Evolutionary conservation across 2,888 invertebrate species (phyloP).

Genomic region (Pedicia rivosa): DNA sequence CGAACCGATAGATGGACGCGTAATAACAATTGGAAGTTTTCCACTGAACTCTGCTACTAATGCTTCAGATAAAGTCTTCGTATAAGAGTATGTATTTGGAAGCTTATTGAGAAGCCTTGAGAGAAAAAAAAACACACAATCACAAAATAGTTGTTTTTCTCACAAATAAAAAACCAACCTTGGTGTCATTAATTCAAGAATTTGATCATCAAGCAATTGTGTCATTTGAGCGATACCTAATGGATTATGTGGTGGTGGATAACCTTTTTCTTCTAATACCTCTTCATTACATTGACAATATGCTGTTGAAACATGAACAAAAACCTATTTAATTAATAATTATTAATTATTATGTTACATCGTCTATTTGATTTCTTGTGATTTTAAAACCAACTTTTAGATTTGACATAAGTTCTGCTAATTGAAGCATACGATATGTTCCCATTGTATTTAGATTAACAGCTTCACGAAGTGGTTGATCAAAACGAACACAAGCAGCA

Average conservation of each 20-base stretch:
- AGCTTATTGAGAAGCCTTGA: slow-evolving; percentile 52
- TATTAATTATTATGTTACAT: too few relatives aligned
- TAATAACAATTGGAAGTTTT: slow-evolving; percentile 64
- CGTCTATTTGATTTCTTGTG: too few relatives aligned
- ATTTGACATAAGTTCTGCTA: slow-evolving; percentile 55
- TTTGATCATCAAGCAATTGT: slow-evolving; percentile 49
- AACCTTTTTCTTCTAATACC: slow-evolving; percentile 63
- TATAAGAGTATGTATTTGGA: slow-evolving; percentile 93
- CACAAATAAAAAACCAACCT: slow-evolving; percentile 36
- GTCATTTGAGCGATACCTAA: slow-evolving; percentile 46
- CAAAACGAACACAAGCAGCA: slow-evolving; percentile 79
- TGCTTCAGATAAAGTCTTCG: slow-evolving; percentile 84
- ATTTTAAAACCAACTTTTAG: too few relatives aligned
- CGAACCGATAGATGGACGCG: slow-evolving; percentile 84
- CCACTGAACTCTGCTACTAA: slow-evolving; percentile 54
- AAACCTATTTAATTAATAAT: slow-evolving; percentile 31
- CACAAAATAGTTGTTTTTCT: too few relatives aligned
- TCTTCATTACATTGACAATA: slow-evolving; percentile 79
- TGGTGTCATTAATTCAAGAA: slow-evolving; percentile 44
- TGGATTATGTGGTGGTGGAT: slow-evolving; percentile 46
- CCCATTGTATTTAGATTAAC: slow-evolving; percentile 74
- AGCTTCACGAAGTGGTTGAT: slow-evolving; percentile 67
- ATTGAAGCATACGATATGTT: slow-evolving; percentile 54
- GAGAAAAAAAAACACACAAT: too few relatives aligned
- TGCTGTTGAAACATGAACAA: slow-evolving; percentile 81